A percentile compares a stretch with the other conserved stretches of the same genome.
Conservation (phyloP, 2,113 vertebrate genomes). For the Ancistrus triradiatus region DNA sequence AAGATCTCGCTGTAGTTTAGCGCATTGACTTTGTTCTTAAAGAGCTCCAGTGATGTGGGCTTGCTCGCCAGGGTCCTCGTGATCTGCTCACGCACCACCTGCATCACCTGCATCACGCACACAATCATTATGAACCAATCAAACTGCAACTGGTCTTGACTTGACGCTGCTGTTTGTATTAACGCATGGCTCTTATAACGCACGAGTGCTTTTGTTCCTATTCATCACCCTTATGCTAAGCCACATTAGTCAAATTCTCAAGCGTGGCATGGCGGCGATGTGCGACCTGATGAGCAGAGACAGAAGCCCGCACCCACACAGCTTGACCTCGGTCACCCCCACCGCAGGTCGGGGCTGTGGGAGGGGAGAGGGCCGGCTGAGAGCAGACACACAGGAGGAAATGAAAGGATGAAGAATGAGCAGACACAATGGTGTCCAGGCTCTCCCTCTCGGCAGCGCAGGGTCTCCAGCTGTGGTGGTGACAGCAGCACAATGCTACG, state of each 20-base stretch:
- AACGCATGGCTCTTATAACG: too few relatives aligned
- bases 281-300: conserved; percentile 17
- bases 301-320: conserved; percentile 11
- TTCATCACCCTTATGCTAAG: not conserved
- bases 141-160: not conserved
- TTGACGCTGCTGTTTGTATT: too few relatives aligned
- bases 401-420: conserved; percentile 17
- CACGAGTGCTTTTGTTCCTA: not conserved
- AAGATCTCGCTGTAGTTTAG: conserved; percentile 95
- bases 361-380: conserved; percentile 1
- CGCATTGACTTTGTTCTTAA: conserved; percentile 85
- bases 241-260: not conserved
- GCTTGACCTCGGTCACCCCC: conserved; percentile 7
- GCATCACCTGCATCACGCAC: conserved; percentile 80
- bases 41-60: conserved; percentile 91
- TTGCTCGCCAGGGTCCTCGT: conserved; percentile 84
- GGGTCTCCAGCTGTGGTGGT: conserved; percentile 13
- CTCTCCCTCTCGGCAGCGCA: not conserved
- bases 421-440: conserved; percentile 15
- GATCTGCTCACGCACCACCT: conserved; percentile 96
- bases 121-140: conserved; percentile 1
- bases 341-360: conserved; percentile 20
- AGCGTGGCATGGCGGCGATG: not conserved
- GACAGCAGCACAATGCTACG: conserved; percentile 11
- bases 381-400: conserved; percentile 9